A percentile compares a stretch with the other conserved stretches of the same genome.
Conservation (phyloP, 1,140 invertebrate species). For the Mya arenaria region DNA sequence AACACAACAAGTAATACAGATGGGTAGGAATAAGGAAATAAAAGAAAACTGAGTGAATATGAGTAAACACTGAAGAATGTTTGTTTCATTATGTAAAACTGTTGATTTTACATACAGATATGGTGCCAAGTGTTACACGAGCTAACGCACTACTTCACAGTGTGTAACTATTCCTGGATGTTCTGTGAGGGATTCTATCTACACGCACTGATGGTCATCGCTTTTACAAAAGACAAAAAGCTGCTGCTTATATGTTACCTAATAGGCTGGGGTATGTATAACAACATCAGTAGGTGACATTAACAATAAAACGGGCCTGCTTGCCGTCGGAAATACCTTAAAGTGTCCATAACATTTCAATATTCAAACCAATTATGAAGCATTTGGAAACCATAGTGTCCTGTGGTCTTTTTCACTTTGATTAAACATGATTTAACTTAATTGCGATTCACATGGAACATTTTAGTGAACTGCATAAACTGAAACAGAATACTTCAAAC, state of each 20-base stretch:
- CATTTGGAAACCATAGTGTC: not conserved
- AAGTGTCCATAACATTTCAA: not conserved
- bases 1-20: no score
- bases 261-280: conserved; percentile 93
- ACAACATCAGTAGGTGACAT: conserved; percentile 83
- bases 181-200: conserved; percentile 90
- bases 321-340: not conserved
- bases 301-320: not conserved
- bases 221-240: conserved; percentile 93
- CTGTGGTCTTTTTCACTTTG: not conserved
- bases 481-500: not conserved
- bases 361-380: not conserved
- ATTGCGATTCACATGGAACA: not conserved
- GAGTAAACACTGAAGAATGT: no score
- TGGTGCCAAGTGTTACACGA: conserved; percentile 93
- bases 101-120: no score
- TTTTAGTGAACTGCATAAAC: not conserved
- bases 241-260: conserved; percentile 91
- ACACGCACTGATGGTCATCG: conserved; percentile 94
- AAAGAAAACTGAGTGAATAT: no score
- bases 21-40: no score
- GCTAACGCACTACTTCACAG: conserved; percentile 92
- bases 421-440: not conserved
- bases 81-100: no score
- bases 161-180: conserved; percentile 96